Percentiles rank a stretch among this genome's conserved stretches.
Evolutionary conservation across 2,888 invertebrate genomes (phyloP).

Genomic region (Anodontia alba): DNA sequence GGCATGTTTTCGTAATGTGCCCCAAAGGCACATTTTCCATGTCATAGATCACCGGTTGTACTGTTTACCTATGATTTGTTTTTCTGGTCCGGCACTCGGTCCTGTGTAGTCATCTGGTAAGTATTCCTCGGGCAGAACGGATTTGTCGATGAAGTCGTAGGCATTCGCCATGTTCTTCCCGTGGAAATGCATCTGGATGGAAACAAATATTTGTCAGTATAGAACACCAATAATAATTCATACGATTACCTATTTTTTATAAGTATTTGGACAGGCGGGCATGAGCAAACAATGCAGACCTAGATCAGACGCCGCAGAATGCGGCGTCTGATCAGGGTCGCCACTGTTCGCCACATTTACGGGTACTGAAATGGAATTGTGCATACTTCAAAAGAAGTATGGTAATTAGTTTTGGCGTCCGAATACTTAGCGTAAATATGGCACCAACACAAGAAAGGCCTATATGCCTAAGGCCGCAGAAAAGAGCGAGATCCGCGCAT

Average conservation of each 20-base stretch:
- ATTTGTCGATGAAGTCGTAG: conserved; percentile 62
- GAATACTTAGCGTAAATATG: neutral
- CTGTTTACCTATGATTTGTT: conserved; percentile 58
- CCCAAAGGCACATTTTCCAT: too few relatives aligned
- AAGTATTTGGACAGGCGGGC: too few relatives aligned
- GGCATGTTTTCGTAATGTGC: too few relatives aligned
- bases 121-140: conserved; percentile 63
- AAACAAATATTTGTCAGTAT: too few relatives aligned
- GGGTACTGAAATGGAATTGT: neutral
- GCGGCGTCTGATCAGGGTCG: too few relatives aligned
- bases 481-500: too few relatives aligned
- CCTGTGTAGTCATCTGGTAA: conserved; percentile 67
- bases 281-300: too few relatives aligned
- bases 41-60: too few relatives aligned
- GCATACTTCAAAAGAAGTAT: neutral
- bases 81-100: conserved; percentile 53
- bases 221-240: neutral
- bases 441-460: too few relatives aligned
- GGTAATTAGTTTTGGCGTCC: neutral
- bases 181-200: conserved; percentile 47
- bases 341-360: neutral
- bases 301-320: too few relatives aligned
- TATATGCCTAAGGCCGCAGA: too few relatives aligned
- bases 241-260: neutral
- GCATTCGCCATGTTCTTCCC: conserved; percentile 55